A percentile compares a stretch with the other conserved stretches of the same genome.
phyloP scores from a whole-genome alignment of 2,888 invertebrate species.

The Heteropelma amictum region DNA sequence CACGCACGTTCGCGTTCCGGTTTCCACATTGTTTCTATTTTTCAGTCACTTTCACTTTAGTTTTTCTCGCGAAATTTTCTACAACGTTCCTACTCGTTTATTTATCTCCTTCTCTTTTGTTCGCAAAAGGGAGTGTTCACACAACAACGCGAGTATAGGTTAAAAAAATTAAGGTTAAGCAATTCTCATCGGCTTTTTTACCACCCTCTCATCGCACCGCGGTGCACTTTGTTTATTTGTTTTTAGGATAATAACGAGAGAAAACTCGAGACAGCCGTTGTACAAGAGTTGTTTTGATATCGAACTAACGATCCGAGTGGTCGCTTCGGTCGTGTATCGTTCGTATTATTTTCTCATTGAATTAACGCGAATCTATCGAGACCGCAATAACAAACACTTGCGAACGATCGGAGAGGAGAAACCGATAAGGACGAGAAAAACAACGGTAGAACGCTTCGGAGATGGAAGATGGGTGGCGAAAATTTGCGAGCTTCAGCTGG shows the following conservation, averaged over 20 bases:
- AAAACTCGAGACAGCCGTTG: neutral
- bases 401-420: neutral
- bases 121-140: no score
- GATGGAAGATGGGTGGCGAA: neutral
- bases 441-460: no score
- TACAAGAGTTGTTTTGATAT: neutral
- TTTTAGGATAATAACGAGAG: neutral
- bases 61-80: neutral
- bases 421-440: neutral
- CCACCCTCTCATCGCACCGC: no score
- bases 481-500: neutral
- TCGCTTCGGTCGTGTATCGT: neutral
- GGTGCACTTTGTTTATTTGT: conserved; percentile 2
- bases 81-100: neutral
- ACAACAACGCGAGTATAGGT: no score
- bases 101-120: neutral
- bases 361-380: no score
- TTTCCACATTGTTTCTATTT: conserved; percentile 45
- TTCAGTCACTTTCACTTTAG: conserved; percentile 17
- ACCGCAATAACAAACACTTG: no score
- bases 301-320: neutral
- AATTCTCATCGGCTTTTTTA: no score
- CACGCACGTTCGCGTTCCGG: conserved; percentile 28
- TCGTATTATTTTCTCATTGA: no score
- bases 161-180: no score